Evolutionary conservation across 2,797 vertebrate genomes (phyloP), one percentile per base, ranked within the genome.

Genomic region (Coregonus suidteri): DNA sequence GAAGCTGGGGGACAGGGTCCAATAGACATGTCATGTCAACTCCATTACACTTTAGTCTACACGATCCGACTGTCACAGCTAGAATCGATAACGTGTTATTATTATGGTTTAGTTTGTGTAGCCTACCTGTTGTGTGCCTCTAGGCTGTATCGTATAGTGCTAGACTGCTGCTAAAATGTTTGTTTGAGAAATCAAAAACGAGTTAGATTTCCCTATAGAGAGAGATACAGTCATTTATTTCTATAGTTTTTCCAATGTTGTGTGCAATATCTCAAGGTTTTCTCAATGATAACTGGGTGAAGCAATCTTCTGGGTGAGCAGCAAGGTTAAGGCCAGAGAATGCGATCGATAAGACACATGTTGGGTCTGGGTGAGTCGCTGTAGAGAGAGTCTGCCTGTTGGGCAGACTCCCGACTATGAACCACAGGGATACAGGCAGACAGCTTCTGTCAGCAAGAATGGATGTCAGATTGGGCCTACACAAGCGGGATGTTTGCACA

Each of bases 391-490:
- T 37, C 77, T 83, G 77, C 73, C 77, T 86, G 78, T 73, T 80
- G 76, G 41, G 78, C 85, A 79, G 11, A 82, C 80, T 74, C 71
- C 76, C 6, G 77, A 78, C 71, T 65, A 68, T 0, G 4, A 75
- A 79, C 74, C 76, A 70, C 15, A 56, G 25, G 68, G 76, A 73
- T 69, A 73, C 77, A 65, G 71, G 80, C 83, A 83, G 81, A 80
- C 87, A 83, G 79, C 1, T 13, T 71, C 75, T 88, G 79, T 88
- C 82, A 87, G 79, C 71, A 76, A 73, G 59, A 81, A 83, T 87
- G 79, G 88, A 79, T 85, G 85, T 88, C 86, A 87, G 59, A 69
- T 71, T 70, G 76, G 62, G 56, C 59, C 83, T 79, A 13, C 69
- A 71, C n/a, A 37, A 18, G 7, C 13, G 16, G 72, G 71, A 77